Evolutionary conservation across 2,113 vertebrate genomes (phyloP).

Genomic region (Chelonoidis abingdonii): DNA sequence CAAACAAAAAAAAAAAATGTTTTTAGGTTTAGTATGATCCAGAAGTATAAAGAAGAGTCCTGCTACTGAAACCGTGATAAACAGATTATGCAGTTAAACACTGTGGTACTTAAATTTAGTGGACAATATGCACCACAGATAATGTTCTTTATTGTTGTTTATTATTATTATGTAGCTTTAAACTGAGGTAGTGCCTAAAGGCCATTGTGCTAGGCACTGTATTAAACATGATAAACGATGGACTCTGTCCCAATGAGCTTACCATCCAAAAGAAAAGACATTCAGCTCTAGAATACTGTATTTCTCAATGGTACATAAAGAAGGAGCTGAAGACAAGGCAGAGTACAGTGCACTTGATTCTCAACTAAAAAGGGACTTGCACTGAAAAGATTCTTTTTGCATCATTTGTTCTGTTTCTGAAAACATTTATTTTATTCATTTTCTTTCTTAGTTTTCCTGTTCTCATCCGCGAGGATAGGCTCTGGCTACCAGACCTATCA

Average conservation of each 20-base stretch:
- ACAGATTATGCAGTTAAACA: background rate
- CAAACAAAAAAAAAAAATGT: background rate
- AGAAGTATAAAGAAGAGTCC: background rate
- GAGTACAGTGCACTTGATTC: background rate
- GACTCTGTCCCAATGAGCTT: background rate
- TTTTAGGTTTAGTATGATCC: background rate
- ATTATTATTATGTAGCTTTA: background rate
- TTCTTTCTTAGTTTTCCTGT: background rate
- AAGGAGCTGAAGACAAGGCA: background rate
- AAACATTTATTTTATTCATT: background rate
- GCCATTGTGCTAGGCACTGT: background rate
- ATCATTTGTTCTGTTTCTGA: background rate
- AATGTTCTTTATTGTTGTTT: background rate
- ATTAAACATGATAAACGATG: background rate
- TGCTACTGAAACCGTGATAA: background rate
- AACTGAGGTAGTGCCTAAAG: background rate
- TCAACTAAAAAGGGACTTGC: background rate
- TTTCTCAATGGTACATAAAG: background rate
- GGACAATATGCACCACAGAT: background rate
- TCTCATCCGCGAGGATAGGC: background rate
- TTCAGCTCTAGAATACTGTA: rapidly evolving
- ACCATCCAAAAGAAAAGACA: background rate
- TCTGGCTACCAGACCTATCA: background rate
- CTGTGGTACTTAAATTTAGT: rapidly evolving
- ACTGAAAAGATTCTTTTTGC: background rate